phyloP scores from a whole-genome alignment of 2,113 vertebrate genomes.

The Labrus mixtus region DNA sequence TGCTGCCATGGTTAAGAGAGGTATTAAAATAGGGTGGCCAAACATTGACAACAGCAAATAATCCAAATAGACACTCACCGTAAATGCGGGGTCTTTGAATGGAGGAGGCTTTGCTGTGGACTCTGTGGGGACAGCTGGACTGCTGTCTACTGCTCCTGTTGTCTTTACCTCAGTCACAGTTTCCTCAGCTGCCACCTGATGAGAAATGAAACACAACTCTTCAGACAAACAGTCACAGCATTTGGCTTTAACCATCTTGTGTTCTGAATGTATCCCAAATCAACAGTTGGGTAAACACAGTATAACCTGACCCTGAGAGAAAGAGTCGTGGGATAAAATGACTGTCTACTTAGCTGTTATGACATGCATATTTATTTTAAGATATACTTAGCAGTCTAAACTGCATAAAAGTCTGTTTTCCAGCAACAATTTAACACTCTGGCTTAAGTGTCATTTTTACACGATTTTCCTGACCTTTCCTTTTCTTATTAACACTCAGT shows the following conservation, averaged over 20 bases:
- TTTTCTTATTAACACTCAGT: too few relatives aligned
- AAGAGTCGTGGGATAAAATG: background rate
- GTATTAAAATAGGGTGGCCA: background rate
- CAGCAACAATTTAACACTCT: too few relatives aligned
- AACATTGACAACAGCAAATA: background rate
- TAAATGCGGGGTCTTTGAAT: conserved; percentile 93
- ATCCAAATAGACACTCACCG: conserved; percentile 78
- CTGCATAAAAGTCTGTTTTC: too few relatives aligned
- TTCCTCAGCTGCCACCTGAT: conserved; percentile 78
- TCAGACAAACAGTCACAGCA: conserved; percentile 5
- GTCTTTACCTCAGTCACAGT: conserved; percentile 85
- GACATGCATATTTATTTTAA: too few relatives aligned
- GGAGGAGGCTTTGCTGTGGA: conserved; percentile 85
- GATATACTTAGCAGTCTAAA: too few relatives aligned
- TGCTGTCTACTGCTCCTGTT: conserved; percentile 77
- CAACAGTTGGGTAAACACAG: too few relatives aligned
- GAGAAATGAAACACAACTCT: conserved; percentile 12
- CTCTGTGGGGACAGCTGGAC: conserved; percentile 80
- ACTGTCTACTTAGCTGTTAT: too few relatives aligned
- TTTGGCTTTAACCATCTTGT: background rate
- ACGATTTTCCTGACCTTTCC: too few relatives aligned
- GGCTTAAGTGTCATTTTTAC: too few relatives aligned
- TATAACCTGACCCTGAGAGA: background rate
- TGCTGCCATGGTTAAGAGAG: conserved; percentile 82
- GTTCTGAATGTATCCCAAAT: background rate